A percentile compares a stretch with the other conserved stretches of the same genome.
Evolutionary conservation across 2,113 vertebrate species (phyloP).

Genomic region (Trinectes maculatus): DNA sequence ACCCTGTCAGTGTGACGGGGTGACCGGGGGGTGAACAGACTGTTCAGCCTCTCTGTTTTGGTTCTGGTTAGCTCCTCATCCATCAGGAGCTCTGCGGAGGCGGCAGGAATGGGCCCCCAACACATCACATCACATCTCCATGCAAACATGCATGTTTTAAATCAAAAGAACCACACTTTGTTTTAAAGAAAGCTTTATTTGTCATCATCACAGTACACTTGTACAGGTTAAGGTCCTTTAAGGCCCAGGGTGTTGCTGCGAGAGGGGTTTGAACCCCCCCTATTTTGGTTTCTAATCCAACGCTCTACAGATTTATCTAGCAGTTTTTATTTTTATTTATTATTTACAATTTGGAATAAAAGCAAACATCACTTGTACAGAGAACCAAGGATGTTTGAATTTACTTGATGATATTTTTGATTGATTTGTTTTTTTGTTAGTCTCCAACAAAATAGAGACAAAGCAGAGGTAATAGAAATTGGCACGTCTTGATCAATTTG

Average conservation of each 20-base stretch:
- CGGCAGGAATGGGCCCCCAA: too few relatives aligned
- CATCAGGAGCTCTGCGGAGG: background rate
- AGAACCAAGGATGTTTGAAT: background rate
- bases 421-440: background rate
- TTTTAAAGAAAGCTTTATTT: slow-evolving; percentile 23
- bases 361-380: slow-evolving; percentile 4
- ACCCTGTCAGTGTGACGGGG: slow-evolving; percentile 53
- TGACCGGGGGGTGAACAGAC: slow-evolving; percentile 43
- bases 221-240: too few relatives aligned
- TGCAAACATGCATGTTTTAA: slow-evolving; percentile 30
- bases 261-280: too few relatives aligned
- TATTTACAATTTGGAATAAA: slow-evolving; percentile 11
- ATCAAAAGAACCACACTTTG: slow-evolving; percentile 16
- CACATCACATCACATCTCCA: too few relatives aligned
- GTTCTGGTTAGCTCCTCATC: slow-evolving; percentile 1
- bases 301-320: too few relatives aligned
- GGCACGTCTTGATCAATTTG: background rate
- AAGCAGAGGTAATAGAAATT: background rate
- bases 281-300: too few relatives aligned
- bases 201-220: too few relatives aligned
- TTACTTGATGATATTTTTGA: background rate
- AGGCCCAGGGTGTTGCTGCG: too few relatives aligned
- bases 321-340: too few relatives aligned
- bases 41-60: slow-evolving; percentile 34
- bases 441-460: background rate